These are phyloP conservation scores for Antheraea pernyi DNA, from an alignment of 1,140 invertebrate genomes.

Conservation along the genomic window DNA sequence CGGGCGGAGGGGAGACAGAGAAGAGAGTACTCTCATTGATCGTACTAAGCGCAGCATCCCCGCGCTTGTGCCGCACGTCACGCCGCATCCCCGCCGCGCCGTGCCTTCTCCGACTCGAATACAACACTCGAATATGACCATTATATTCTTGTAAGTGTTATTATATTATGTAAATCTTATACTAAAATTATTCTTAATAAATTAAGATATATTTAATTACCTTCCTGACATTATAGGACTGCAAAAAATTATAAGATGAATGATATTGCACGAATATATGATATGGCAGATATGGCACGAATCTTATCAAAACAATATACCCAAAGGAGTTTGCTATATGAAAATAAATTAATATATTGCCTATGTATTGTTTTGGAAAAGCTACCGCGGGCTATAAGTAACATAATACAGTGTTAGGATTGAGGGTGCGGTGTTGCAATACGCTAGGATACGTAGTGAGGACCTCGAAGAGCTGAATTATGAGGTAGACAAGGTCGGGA, in stretches of 20 bases:
- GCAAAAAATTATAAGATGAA: no score
- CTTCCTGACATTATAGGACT: no score
- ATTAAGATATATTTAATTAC: no score
- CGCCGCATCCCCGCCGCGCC: constrained; percentile 23
- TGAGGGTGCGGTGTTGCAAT: background rate
- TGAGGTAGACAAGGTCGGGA: constrained; percentile 24
- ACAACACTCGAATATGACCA: constrained; percentile 13
- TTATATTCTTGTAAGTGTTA: background rate
- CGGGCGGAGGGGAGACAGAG: constrained; percentile 34
- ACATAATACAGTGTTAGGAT: background rate
- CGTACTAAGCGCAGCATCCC: constrained; percentile 60
- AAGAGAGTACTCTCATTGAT: constrained; percentile 62
- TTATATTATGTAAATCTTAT: no score
- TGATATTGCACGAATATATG: no score
- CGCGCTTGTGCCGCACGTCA: constrained; percentile 30
- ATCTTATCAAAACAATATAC: no score
- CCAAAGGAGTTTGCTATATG: no score
- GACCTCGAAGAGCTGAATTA: constrained; percentile 18
- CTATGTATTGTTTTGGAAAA: background rate
- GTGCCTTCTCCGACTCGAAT: constrained; percentile 8
- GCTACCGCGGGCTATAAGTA: background rate
- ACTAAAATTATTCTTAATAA: no score
- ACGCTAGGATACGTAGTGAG: constrained; percentile 16
- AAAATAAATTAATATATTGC: no score
- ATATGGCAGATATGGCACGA: no score